Evolutionary conservation across 2,113 vertebrate species (phyloP).

Genomic region (Mesembrinibis cayennensis): DNA sequence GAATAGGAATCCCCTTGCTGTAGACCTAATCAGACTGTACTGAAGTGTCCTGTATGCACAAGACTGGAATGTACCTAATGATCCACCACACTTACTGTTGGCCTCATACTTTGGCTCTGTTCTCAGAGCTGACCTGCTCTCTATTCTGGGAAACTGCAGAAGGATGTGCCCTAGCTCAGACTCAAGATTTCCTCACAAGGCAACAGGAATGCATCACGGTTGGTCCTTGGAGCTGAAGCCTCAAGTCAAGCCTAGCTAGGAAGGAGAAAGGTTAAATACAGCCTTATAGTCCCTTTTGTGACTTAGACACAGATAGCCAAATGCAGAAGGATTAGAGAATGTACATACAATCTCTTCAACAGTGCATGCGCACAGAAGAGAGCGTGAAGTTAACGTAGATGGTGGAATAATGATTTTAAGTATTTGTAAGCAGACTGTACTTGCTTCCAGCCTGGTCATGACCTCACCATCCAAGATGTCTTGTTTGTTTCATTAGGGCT

Average conservation of each 20-base stretch:
- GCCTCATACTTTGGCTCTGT: neutral
- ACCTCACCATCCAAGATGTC: neutral
- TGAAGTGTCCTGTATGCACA: neutral
- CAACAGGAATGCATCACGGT: rapidly evolving
- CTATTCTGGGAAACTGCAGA: neutral
- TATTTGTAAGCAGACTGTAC: neutral
- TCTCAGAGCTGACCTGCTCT: neutral
- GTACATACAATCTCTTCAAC: neutral
- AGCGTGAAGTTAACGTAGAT: neutral
- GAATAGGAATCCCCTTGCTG: neutral
- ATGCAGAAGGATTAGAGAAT: neutral
- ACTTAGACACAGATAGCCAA: neutral
- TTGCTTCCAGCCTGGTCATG: neutral
- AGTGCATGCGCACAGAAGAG: neutral
- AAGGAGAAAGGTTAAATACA: neutral
- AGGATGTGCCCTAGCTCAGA: neutral
- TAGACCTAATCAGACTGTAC: neutral
- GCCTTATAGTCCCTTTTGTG: neutral
- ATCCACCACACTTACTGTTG: neutral
- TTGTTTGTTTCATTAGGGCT: neutral
- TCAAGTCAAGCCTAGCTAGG: neutral
- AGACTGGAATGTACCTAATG: rapidly evolving
- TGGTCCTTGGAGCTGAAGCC: neutral
- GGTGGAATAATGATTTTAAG: neutral
- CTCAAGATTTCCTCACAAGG: neutral